Evolutionary conservation across 2,888 invertebrate genomes (phyloP).

Genomic region (Colletes collaris): DNA sequence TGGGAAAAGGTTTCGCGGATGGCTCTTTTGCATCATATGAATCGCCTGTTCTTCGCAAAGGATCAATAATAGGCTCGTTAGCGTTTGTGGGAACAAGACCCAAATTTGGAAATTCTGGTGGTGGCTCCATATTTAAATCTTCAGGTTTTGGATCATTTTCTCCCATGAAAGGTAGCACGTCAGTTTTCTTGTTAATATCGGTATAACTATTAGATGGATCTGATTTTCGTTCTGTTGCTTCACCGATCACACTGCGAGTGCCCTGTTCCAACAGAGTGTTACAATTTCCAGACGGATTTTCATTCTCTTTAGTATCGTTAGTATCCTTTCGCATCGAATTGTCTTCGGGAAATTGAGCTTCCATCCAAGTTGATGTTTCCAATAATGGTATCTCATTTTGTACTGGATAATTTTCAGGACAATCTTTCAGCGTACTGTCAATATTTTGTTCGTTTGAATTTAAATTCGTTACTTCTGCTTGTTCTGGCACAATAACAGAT

Average conservation of each 20-base stretch:
- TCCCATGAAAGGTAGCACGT: constrained; percentile 79
- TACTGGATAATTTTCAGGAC: constrained; percentile 17
- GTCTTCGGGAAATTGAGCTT: constrained; percentile 52
- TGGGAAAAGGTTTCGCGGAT: constrained; percentile 32
- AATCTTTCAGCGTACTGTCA: constrained; percentile 15
- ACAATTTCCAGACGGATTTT: constrained; percentile 10
- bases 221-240: constrained; percentile 10
- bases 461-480: neutral
- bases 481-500: constrained; percentile 9
- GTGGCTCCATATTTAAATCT: constrained; percentile 80
- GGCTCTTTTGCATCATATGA: constrained; percentile 42
- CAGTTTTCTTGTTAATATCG: constrained; percentile 60
- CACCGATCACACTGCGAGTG: constrained; percentile 2
- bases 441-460: constrained; percentile 27
- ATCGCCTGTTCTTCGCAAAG: constrained; percentile 20
- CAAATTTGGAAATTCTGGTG: constrained; percentile 78
- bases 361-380: constrained; percentile 71
- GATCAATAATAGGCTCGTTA: constrained; percentile 16
- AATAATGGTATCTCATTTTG: constrained; percentile 57
- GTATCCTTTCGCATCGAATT: constrained; percentile 15
- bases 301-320: constrained; percentile 8
- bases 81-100: constrained; percentile 69
- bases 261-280: constrained; percentile 17
- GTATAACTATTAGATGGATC: constrained; percentile 12
- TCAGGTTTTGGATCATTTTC: constrained; percentile 79